phyloP scores from a whole-genome alignment of 2,888 invertebrate species.

The Reticulitermes lucifugus region DNA sequence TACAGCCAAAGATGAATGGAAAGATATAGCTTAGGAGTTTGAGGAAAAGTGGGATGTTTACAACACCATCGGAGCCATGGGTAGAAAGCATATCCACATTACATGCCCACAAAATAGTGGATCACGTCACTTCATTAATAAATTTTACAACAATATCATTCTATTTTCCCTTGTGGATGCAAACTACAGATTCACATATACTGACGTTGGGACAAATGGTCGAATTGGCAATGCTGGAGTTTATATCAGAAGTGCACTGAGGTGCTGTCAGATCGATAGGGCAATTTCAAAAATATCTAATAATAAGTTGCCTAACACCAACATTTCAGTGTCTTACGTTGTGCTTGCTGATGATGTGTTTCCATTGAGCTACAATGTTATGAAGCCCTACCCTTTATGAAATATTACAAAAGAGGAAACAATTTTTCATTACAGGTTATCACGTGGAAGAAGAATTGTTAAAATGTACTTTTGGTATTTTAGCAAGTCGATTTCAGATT shows the following conservation, averaged over 20 bases:
- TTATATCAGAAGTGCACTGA: constrained; percentile 41
- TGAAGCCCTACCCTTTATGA: constrained; percentile 44
- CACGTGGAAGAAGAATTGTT: constrained; percentile 48
- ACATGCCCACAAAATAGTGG: constrained; percentile 51
- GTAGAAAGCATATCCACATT: constrained; percentile 55
- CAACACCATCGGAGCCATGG: constrained; percentile 53
- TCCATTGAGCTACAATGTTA: constrained; percentile 37
- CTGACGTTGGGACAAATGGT: constrained; percentile 56
- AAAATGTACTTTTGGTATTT: constrained; percentile 52
- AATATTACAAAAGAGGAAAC: constrained; percentile 45
- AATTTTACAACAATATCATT: constrained; percentile 47
- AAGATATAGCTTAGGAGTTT: constrained; percentile 42
- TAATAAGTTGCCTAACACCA: constrained; percentile 39
- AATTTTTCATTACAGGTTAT: constrained; percentile 51
- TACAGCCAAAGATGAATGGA: constrained; percentile 41
- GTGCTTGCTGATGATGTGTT: constrained; percentile 51
- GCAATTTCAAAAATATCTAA: constrained; percentile 40
- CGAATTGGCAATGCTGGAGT: constrained; percentile 53
- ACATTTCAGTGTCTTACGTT: constrained; percentile 32
- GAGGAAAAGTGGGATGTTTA: constrained; percentile 52
- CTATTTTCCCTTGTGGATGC: constrained; percentile 50
- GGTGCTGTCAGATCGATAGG: constrained; percentile 29
- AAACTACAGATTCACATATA: constrained; percentile 54
- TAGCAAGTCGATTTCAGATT: constrained; percentile 52
- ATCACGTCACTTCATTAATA: constrained; percentile 54